Percentiles rank a stretch among this genome's conserved stretches.
These are phyloP conservation scores for Pseudomyrmex gracilis DNA, from an alignment of 1,140 invertebrate species.

Conservation along the genomic window DNA sequence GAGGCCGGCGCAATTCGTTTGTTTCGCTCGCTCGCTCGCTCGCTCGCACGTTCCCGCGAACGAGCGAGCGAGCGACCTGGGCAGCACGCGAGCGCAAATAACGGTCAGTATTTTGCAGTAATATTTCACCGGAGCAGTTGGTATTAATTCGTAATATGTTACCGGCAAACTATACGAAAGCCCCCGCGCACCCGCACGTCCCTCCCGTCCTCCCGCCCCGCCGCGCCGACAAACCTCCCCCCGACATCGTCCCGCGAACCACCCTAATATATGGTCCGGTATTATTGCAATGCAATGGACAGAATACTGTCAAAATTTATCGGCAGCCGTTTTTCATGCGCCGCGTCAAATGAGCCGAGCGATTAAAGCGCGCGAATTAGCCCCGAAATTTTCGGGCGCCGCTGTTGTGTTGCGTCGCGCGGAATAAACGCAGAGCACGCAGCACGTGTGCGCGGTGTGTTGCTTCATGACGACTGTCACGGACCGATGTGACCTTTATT, in stretches of 20 bases:
- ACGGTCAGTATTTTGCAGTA: conserved; percentile 86
- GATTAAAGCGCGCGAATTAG: conserved; percentile 85
- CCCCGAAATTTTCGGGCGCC: conserved; percentile 79
- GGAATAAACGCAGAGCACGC: conserved; percentile 32
- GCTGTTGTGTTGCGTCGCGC: conserved; percentile 43
- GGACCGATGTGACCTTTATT: too few species aligned
- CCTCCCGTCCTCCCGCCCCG: conserved; percentile 17
- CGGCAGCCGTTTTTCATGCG: conserved; percentile 85
- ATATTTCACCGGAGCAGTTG: conserved; percentile 86
- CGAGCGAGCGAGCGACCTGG: conserved; percentile 26
- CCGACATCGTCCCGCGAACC: conserved; percentile 73
- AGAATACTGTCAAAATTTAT: conserved; percentile 87
- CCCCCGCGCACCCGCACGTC: conserved; percentile 68
- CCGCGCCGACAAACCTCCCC: conserved; percentile 66
- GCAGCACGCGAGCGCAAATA: conserved; percentile 80
- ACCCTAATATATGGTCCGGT: conserved; percentile 85
- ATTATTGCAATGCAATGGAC: conserved; percentile 86
- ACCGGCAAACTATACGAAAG: conserved; percentile 85
- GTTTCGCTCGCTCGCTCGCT: conserved; percentile 43
- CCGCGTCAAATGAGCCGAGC: conserved; percentile 84
- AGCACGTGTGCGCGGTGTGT: conserved; percentile 15
- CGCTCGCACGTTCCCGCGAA: neutral
- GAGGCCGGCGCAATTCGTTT: conserved; percentile 65
- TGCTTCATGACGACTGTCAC: neutral
- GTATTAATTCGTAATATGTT: conserved; percentile 87